Base-by-base conservation (phyloP, 1,140 invertebrate species). In the Trissolcus basalis region DNA sequence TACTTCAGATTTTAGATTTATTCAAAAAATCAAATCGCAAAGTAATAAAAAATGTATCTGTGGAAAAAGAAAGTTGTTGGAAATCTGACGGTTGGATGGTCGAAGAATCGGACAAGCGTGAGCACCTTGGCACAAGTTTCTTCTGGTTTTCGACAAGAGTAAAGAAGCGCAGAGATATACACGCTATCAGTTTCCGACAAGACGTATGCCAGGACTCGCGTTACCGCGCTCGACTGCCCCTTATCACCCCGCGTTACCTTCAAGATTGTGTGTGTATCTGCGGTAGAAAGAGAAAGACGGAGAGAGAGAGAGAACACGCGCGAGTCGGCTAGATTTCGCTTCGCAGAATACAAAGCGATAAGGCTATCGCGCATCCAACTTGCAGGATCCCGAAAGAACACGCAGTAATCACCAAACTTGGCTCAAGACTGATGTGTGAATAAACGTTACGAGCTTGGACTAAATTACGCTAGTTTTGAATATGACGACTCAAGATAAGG, bases 331-430 rank as follows among this genome's bases (percentile, higher is more conserved):
- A 51, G 45, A 44, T 56, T 58, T 53, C 15, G 41, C 14, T 51
- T 35, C 60, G 33, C 68, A 14, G 47, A 65, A 72, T 54, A 64
- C 60, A 64, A 64, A 64, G 58, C 68, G 59, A 64, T 60, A 56
- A 44, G 47, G 51, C 58, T 71, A 71, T 71, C 59, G 68, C 44
- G 59, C 43, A 45, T 51, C 33, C 51, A 58, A 64, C 51, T 64
- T 63, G 7, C 44, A 4, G 67, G 43, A 53, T 63, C 35, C 50
- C 12, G 58, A 70, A 61, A 70, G 61, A 70, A 58, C 61, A 70
- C 56, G 50, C 58, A 70, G 60, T 70, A 70, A 70, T 70, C 67
- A 56, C 58, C 44, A 13, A 70, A 70, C 50, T 70, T 70, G 55
- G 35, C 43, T 48, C 16, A 69, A 70, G 67, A 70, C 35, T 70